These are phyloP conservation scores for Ichneumoninae sp. DNA, from an alignment of 2,888 invertebrate genomes.

Conservation along the genomic window DNA sequence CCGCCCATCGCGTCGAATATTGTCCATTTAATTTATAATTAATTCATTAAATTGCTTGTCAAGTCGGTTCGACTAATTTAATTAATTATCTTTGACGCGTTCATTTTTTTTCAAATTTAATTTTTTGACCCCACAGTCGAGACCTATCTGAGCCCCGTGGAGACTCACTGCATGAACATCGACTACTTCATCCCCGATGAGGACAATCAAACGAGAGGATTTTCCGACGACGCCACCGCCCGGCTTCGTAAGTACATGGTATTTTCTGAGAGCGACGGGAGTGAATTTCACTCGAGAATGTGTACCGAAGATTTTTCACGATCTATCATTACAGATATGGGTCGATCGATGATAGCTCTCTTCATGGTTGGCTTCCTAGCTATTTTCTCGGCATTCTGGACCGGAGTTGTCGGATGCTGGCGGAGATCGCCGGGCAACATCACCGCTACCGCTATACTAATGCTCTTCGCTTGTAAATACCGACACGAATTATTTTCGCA, in stretches of 20 bases:
- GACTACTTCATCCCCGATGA: slow-evolving; percentile 97
- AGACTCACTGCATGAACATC: slow-evolving; percentile 97
- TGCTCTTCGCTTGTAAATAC: slow-evolving; percentile 91
- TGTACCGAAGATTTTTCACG: slow-evolving; percentile 14
- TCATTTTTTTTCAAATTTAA: background rate
- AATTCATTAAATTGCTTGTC: background rate
- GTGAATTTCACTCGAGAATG: background rate
- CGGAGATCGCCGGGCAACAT: slow-evolving; percentile 96
- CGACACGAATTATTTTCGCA: background rate
- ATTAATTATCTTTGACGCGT: background rate
- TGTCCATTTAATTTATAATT: background rate
- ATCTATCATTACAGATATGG: slow-evolving; percentile 88
- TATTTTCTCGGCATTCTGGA: slow-evolving; percentile 97
- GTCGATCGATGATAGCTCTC: slow-evolving; percentile 95
- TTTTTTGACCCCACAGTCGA: slow-evolving; percentile 87
- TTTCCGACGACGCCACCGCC: slow-evolving; percentile 93
- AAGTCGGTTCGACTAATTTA: slow-evolving; percentile 3
- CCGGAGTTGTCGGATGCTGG: slow-evolving; percentile 98
- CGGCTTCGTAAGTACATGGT: slow-evolving; percentile 88
- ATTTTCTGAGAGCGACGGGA: slow-evolving; percentile 46
- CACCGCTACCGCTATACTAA: slow-evolving; percentile 95
- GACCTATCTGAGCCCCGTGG: slow-evolving; percentile 95
- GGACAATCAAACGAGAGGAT: slow-evolving; percentile 91
- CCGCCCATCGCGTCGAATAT: background rate
- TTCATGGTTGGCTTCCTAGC: slow-evolving; percentile 97